Base-by-base conservation (phyloP, 2,113 vertebrate genomes). In the Percina caprodes region DNA sequence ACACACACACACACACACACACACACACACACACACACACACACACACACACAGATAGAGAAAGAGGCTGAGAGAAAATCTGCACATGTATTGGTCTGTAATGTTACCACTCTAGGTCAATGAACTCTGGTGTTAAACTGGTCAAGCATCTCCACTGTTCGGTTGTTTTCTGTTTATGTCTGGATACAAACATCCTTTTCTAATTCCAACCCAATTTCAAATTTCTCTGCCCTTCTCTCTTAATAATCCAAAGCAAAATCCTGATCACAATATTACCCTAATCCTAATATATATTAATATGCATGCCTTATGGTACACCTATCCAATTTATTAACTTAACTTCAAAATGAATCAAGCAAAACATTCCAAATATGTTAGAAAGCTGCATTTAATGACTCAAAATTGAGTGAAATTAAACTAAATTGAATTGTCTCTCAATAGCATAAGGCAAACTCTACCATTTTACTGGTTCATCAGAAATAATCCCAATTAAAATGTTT, bases 51-150 rank as follows among this genome's bases (percentile, higher is more conserved):
- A 35, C 33, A 35, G 3, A 46, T 49, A 55, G n/a, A 46, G 70
- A 55, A 51, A 65, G 73, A 74, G 68, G 39, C 35, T 74, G 79
- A 80, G 70, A 78, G 76, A 79, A 65, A 74, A 85, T 76, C 33
- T 80, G 80, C 65, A 88, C 82, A 86, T 82, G 77, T 88, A 86
- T 73, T 86, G 68, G 42, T 73, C 21, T 74, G 69, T 71, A 62
- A 82, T 80, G 82, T 69, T 85, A 39, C 49, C 60, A 33, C 74
- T 19, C 11, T 11, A 76, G 89, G 91, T 93, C 92, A 92, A 45
- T 86, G 84, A 93, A 86, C 88, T 85, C 82, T 69, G 12, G 42
- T 51, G 69, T 78, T 67, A 58, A 89, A 83, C 78, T 42, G 26
- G 66, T 77, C 70, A 51, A 84, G 21, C 61, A 73, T 73, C 33